Conservation (phyloP, 2,888 invertebrate species). For the Cataglyphis albicans region DNA sequence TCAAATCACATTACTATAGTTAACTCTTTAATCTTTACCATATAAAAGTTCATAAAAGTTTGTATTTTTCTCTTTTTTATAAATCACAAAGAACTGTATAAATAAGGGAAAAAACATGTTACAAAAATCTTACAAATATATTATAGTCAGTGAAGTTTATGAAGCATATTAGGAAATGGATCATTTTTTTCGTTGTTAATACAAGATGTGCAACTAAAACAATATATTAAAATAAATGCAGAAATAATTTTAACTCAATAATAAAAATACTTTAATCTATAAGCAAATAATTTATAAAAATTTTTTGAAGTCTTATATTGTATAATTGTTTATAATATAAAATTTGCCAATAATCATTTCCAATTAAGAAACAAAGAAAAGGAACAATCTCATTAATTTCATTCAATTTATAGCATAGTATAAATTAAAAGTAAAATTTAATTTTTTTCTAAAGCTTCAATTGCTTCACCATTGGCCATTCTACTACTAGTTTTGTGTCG, state of each 20-base stretch:
- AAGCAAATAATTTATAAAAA: slow-evolving; percentile 48
- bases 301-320: slow-evolving; percentile 42
- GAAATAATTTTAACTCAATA: slow-evolving; percentile 26
- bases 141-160: slow-evolving; percentile 23
- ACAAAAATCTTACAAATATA: slow-evolving; percentile 17
- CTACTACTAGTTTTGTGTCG: slow-evolving; percentile 86
- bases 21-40: neutral
- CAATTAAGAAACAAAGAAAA: slow-evolving; percentile 57
- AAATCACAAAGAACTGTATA: slow-evolving; percentile 18
- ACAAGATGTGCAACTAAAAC: slow-evolving; percentile 18
- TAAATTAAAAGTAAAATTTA: slow-evolving; percentile 73
- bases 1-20: slow-evolving; percentile 18
- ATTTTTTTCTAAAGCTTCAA: slow-evolving; percentile 80
- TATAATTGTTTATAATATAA: slow-evolving; percentile 56
- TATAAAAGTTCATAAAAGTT: slow-evolving; percentile 33
- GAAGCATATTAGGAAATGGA: slow-evolving; percentile 26
- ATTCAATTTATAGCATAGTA: slow-evolving; percentile 52
- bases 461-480: slow-evolving; percentile 84
- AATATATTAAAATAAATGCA: slow-evolving; percentile 36
- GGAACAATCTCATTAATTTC: slow-evolving; percentile 59
- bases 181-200: slow-evolving; percentile 46
- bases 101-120: slow-evolving; percentile 16
- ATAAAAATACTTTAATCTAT: slow-evolving; percentile 33
- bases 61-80: neutral
- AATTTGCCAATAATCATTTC: slow-evolving; percentile 53